Evolutionary conservation across 2,113 vertebrate genomes (phyloP), one percentile per base, ranked within the genome.

Genomic region (Cricetomys ansorgei): DNA sequence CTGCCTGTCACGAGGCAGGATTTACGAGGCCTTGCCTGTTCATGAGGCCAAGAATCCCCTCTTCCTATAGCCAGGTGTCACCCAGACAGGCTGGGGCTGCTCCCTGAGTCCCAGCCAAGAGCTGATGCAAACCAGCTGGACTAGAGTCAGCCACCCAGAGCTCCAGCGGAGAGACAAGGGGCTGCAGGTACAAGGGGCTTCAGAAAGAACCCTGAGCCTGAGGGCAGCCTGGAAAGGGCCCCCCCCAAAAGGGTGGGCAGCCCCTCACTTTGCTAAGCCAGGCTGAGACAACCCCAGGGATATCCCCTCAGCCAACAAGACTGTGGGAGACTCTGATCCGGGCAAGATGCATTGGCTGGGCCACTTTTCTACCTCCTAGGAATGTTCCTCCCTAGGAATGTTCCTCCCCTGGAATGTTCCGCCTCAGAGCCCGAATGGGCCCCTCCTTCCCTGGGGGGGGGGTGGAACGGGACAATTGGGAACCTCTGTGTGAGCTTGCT

Each of bases 311-410:
- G 69, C 88, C 70, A 65, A 23, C 43, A 65, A 40, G 27, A 1
- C 5, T 4, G n/a, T 34, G 43, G 59, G 4, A 0, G 19, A 25
- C 34, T 21, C 43, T 0, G 0, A 40, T 0, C 0, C 0, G 45
- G 79, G 72, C 70, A 57, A 88, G 43, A 55, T 3, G 7, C 21
- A 3, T 40, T 0, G 0, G 59, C 59, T 15, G 43, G 69, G 27
- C 70, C 75, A 64, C 76, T 50, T 25, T 29, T 67, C 88, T 40
- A 1, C 40, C 75, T 88, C 89, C 72, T 27, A 59, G 11, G 75
- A 40, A 73, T 5, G 55, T 29, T 5, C 76, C 31, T 0, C 73
- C 48, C 55, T 31, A 64, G 70, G 85, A 89, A 92, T 11, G 65
- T 29, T 4, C 79, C 37, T 0, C 53, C 59, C 64, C 23, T 55